Conservation (phyloP, 1,140 invertebrate genomes). For the Ostrea edulis region DNA sequence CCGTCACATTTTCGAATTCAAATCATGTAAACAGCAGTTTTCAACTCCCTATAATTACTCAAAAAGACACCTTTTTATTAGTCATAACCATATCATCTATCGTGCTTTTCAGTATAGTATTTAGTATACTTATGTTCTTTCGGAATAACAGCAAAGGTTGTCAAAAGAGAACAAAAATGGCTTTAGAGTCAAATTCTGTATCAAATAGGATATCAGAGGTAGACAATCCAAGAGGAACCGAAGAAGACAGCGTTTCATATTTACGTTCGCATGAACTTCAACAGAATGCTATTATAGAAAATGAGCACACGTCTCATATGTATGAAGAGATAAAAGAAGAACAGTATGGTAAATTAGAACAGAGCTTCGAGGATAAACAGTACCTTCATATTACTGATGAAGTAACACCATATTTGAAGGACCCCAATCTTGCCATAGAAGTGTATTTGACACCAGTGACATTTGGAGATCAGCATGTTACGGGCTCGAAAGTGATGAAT, state of each 20-base stretch:
- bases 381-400: no score
- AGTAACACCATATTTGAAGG: no score
- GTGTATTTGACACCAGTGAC: no score
- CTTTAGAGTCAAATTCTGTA: background rate
- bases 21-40: background rate
- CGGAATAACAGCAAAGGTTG: background rate
- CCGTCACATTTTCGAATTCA: background rate
- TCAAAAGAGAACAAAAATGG: background rate
- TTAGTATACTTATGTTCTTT: background rate
- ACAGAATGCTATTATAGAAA: background rate
- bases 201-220: background rate
- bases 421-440: no score
- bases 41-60: background rate
- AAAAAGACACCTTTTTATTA: background rate
- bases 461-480: no score
- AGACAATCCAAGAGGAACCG: background rate
- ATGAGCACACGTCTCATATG: background rate
- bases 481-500: no score
- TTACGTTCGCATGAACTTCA: background rate
- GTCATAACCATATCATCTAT: background rate
- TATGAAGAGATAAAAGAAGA: background rate
- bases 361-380: no score
- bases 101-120: background rate
- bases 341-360: no score
- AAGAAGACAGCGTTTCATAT: background rate